Evolutionary conservation across 2,113 vertebrate genomes (phyloP), one percentile per base, ranked within the genome.

Genomic region (Oncorhynchus clarkii): DNA sequence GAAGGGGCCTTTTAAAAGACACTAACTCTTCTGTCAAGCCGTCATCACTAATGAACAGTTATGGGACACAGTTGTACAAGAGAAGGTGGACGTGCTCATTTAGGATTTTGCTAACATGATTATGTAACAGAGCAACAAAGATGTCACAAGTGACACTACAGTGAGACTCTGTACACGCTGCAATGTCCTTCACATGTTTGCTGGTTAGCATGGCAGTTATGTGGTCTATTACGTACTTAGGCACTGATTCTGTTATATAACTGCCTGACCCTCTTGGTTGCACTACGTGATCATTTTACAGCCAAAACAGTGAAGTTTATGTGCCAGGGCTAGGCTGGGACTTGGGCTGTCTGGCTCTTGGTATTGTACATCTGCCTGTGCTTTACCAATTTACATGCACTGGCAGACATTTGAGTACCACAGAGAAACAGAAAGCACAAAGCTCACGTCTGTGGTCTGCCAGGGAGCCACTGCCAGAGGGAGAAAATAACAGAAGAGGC

Each of bases 1-100:
- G 39, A 39, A 39, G 39, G 85, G 39, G 87, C 81, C 78, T 86
- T 88, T 88, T 87, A 85, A 90, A 86, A 74, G 80, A 77, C 83
- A 75, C 81, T 78, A 74, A 70, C 71, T 67, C 83, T 74, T 74
- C 60, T 79, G 79, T 72, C 76, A 77, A 71, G 86, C 73, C 73
- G 54, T 75, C 64, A 57, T 54, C 31, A 57, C 20, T 75, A 31
- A 68, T 51, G 57, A 75, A 16, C 73, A 54, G 9, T 67, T 8
- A 60, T 83, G 76, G 83, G 85, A 34, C 74, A 34, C 27, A 31
- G 26, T 78, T 68, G 45, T 39, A 45, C 64, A 59, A 78, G 71
- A 49, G n/a, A 79, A 72, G 34, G 82, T 71, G 76, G 34, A 51
- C 4, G 64, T 77, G 65, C 64, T 54, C 39, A 45, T 16, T 16